phyloP scores from a whole-genome alignment of 2,113 vertebrate species.

The Istiophorus platypterus region DNA sequence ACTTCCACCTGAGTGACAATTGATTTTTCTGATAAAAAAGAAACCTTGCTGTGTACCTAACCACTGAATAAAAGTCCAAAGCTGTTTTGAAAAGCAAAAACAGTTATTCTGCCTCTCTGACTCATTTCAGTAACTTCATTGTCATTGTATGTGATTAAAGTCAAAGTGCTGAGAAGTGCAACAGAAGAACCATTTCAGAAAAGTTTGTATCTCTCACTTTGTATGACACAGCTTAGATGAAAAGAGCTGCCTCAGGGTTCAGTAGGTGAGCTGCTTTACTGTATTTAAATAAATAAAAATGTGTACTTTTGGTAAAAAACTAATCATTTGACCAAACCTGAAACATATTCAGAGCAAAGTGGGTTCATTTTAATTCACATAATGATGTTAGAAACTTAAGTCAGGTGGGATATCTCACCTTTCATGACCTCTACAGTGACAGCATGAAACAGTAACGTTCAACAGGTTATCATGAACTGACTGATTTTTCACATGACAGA shows the following conservation, averaged over 20 bases:
- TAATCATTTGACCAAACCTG: neutral
- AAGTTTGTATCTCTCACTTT: too few species aligned
- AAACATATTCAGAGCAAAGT: neutral
- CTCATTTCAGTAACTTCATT: too few species aligned
- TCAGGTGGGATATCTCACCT: slow-evolving; percentile 78
- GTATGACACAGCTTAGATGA: neutral
- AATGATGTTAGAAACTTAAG: slow-evolving; percentile 43
- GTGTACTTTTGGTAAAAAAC: neutral
- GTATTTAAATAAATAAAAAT: neutral
- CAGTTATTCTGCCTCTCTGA: too few species aligned
- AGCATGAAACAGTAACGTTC: slow-evolving; percentile 81
- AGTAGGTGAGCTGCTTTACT: neutral
- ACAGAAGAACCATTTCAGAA: neutral
- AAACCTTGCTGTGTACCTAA: too few species aligned
- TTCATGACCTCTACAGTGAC: slow-evolving; percentile 79
- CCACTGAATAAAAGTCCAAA: too few species aligned
- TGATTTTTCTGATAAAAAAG: too few species aligned
- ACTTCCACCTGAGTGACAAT: neutral
- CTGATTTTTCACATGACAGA: slow-evolving; percentile 52
- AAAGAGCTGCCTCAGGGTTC: neutral
- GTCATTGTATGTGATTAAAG: too few species aligned
- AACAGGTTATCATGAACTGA: slow-evolving; percentile 72
- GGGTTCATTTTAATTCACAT: slow-evolving; percentile 2
- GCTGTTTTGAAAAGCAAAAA: too few species aligned
- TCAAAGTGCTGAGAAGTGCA: too few species aligned